A percentile compares a stretch with the other conserved stretches of the same genome.
These are phyloP conservation scores for Anser brachyrhynchus DNA, from an alignment of 2,113 vertebrate species.

Conservation along the genomic window DNA sequence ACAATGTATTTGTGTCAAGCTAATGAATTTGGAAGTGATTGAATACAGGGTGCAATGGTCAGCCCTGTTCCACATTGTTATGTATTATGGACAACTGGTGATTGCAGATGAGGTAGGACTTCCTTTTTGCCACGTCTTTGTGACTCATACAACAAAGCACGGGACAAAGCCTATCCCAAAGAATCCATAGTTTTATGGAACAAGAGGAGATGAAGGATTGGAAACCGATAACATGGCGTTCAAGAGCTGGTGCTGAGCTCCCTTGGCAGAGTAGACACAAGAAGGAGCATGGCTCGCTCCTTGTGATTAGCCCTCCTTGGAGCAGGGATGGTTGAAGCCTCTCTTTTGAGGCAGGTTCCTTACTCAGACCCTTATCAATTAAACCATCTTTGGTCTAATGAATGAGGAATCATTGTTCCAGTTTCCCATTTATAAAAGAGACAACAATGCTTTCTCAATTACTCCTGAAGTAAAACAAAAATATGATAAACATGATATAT, in stretches of 20 bases:
- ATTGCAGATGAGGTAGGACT: background rate
- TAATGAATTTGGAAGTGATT: background rate
- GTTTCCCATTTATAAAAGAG: background rate
- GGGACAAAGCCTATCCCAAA: background rate
- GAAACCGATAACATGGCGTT: background rate
- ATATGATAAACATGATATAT: background rate
- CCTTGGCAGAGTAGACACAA: background rate
- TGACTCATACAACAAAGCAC: background rate
- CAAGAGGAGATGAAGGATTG: background rate
- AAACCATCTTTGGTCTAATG: background rate
- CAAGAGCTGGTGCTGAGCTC: background rate
- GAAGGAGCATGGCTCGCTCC: background rate
- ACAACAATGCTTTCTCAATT: background rate
- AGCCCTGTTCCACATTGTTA: background rate
- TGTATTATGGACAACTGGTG: background rate
- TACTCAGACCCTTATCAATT: background rate
- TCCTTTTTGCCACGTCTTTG: background rate
- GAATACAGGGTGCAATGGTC: fast-evolving
- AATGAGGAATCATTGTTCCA: background rate
- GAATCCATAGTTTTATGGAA: background rate
- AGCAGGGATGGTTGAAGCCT: background rate
- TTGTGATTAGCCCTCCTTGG: background rate
- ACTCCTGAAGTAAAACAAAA: background rate
- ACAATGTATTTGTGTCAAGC: background rate
- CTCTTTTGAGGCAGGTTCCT: background rate